Evolutionary conservation across 2,888 invertebrate genomes (phyloP), one percentile per base, ranked within the genome.

Genomic region (Philaethria dido): DNA sequence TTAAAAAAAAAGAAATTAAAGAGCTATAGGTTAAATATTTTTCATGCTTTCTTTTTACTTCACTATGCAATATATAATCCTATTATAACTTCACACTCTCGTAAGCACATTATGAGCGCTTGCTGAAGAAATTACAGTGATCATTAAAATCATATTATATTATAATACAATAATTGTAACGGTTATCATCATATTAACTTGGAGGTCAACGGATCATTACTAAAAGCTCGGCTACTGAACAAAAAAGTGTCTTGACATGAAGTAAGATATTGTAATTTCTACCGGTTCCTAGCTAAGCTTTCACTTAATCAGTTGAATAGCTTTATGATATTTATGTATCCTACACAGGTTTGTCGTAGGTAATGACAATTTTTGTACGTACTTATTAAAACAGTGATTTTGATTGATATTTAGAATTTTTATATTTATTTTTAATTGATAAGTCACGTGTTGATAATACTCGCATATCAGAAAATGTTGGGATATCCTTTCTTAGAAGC

Each of bases 261-360:
- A 57, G 55, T 57, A 4, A n/a, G 55, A 42, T 57, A 57, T 57
- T 42, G 22, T 42, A 57, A n/a, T 57, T 22, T 42, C 57, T 42
- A 11, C 57, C n/a, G 42, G 22, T 39, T 42, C 16, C 8, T n/a
- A 16, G 50, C 22, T 52, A 29, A 33, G 16, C 52, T 57, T 57
- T 39, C 57, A 25, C 42, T 20, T 57, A n/a, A 22, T 57, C 2
- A 42, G 11, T 42, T 57, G 22, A 9, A 22, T 42, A 22, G n/a
- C 9, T 57, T 22, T 42, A 25, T 42, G 5, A 25, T 16, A 22
- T 42, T 39, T 57, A n/a, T 57, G 13, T 25, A 25, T 22, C 4
- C 22, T 22, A n/a, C 8, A 36, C 1, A 11, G 13, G 20, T 54
- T 55, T 22, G n/a, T 14, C 9, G 14, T 55, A 9, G 2, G 6